Percentiles rank a stretch among this genome's conserved stretches.
Conservation (phyloP, 1,140 invertebrate species). For the Rhysida immarginata region DNA sequence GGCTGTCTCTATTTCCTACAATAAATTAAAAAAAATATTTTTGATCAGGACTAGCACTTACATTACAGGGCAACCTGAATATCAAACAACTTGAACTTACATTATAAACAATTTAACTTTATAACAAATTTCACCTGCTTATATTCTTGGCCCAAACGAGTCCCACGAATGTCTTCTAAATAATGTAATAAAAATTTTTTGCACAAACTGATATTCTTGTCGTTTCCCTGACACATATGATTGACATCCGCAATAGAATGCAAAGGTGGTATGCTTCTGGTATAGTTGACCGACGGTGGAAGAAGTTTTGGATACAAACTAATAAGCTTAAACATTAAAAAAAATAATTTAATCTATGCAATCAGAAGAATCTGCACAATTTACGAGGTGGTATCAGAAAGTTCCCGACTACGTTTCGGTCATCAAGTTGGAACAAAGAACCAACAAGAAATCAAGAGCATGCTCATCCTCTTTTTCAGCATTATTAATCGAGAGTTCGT, state of each 20-base stretch:
- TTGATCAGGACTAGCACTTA: neutral
- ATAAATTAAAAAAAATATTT: constrained; percentile 5
- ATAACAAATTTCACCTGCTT: neutral
- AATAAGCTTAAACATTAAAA: constrained; percentile 31
- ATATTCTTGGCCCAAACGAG: neutral
- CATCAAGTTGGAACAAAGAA: no score
- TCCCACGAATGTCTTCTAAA: constrained; percentile 22
- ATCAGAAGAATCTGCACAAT: no score
- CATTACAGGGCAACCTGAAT: neutral
- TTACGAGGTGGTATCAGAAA: no score
- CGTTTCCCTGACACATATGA: constrained; percentile 28
- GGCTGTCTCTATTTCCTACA: constrained; percentile 33
- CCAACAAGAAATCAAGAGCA: no score
- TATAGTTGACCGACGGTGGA: constrained; percentile 26
- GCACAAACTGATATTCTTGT: constrained; percentile 22
- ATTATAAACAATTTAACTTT: neutral
- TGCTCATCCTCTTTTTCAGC: no score
- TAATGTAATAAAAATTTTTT: constrained; percentile 28
- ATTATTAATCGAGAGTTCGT: no score
- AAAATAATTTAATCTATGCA: no score
- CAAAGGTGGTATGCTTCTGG: constrained; percentile 29
- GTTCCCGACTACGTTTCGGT: no score
- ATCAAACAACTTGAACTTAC: neutral
- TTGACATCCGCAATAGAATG: constrained; percentile 34
- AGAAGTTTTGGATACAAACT: constrained; percentile 32